Evolutionary conservation across 2,888 invertebrate genomes (phyloP), one percentile per base, ranked within the genome.

Genomic region (Andrena haemorrhoa): DNA sequence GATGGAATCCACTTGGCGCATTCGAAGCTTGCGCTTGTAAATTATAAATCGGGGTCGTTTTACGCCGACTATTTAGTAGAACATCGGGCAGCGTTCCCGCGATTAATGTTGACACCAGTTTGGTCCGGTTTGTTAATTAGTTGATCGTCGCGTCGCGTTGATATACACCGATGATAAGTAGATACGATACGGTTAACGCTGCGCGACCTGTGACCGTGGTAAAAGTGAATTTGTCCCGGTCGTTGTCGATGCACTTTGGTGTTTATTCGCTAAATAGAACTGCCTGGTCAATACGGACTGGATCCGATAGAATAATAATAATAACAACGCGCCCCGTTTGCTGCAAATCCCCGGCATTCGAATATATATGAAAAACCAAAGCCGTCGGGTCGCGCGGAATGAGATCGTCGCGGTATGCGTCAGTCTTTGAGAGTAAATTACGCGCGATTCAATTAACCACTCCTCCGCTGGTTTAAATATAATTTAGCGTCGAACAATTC

Each of bases 111-210:
- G 75, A 75, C 68, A 66, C 77, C 63, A 68, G 75, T 68, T 76
- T 56, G 76, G 60, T 63, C 78, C 53, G 74, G 85, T 79, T 80
- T 75, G 82, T 82, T 87, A 87, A 87, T 87, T 88, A 87, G 86
- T 81, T 66, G 73, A 82, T 81, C 80, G 84, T 81, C 81, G 33
- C 66, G 41, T 41, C 41, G 41, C 68, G 69, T 69, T 79, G 79
- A 76, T 86, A 68, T 79, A 84, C 41, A 16, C 41, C 41, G 4
- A 0, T 41, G 41, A 41, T 41, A 41, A 41, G 41, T 41, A 41
- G 41, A 41, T 41, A 41, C 41, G 41, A 41, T 82, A 80, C 63
- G 58, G 7, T 23, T 7, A 20, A 53, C 3, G 23, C 23, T 35
- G 70, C 23, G 16, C 3, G 49, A 60, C n/a, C 35, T 47, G 74